Percentiles rank a stretch among this genome's conserved stretches.
Conservation (phyloP, 2,113 vertebrate genomes). For the Ceyx melanurus region DNA sequence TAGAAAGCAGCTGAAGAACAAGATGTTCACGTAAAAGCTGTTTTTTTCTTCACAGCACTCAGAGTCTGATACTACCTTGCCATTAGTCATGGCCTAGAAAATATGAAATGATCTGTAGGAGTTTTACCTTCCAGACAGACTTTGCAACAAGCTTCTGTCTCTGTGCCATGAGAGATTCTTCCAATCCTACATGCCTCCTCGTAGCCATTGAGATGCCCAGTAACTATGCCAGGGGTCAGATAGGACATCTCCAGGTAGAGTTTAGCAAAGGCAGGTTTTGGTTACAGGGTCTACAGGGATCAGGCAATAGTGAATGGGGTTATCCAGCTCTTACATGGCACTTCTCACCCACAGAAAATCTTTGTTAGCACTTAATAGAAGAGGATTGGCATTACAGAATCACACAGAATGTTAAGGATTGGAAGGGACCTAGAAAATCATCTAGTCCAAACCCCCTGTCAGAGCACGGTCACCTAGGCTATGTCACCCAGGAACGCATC, state of each 20-base stretch:
- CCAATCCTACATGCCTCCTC: not conserved
- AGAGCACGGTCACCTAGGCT: too few relatives aligned
- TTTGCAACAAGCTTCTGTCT: not conserved
- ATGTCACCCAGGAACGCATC: too few relatives aligned
- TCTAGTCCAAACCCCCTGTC: too few relatives aligned
- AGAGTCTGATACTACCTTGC: not conserved
- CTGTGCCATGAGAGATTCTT: not conserved
- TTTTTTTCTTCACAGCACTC: not conserved
- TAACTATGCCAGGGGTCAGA: not conserved
- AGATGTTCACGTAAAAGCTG: constrained; percentile 36
- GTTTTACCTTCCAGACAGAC: not conserved
- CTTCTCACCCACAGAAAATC: not conserved
- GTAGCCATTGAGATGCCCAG: not conserved
- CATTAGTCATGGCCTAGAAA: not conserved
- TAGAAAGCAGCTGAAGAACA: not conserved
- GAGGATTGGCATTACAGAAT: not conserved
- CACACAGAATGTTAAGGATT: too few relatives aligned
- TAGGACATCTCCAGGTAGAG: not conserved
- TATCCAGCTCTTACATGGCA: not conserved
- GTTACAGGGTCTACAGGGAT: not conserved
- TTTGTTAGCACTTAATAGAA: not conserved
- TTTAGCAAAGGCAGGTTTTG: not conserved
- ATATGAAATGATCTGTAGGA: not conserved
- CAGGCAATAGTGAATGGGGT: not conserved
- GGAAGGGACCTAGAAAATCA: too few relatives aligned